Percentiles rank a stretch among this genome's conserved stretches.
phyloP scores from a whole-genome alignment of 2,113 vertebrate genomes.

The Cathartes aura region DNA sequence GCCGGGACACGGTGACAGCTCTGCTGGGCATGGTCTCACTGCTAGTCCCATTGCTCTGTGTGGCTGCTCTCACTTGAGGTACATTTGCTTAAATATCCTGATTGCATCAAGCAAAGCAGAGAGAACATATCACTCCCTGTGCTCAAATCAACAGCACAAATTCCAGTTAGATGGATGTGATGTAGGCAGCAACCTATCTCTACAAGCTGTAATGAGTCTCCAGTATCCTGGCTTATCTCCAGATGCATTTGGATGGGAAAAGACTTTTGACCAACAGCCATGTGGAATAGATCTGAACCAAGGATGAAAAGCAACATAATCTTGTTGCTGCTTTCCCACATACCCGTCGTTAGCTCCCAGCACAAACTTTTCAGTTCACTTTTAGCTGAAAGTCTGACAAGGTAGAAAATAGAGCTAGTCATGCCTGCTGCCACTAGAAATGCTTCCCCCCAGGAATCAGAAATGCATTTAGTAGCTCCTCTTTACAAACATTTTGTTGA shows the following conservation, averaged over 20 bases:
- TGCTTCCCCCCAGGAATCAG: background rate
- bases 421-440: background rate
- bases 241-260: background rate
- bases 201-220: background rate
- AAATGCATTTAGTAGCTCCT: background rate
- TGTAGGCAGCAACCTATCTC: background rate
- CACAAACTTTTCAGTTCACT: background rate
- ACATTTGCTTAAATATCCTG: background rate
- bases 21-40: background rate
- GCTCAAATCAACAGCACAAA: background rate
- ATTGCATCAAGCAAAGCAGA: background rate
- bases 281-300: background rate
- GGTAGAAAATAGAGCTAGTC: background rate
- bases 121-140: background rate
- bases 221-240: background rate
- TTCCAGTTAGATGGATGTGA: background rate
- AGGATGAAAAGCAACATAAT: background rate
- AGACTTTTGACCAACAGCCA: slow-evolving; percentile 13
- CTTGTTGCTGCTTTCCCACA: slow-evolving; percentile 3
- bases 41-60: background rate
- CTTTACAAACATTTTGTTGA: background rate
- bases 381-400: background rate
- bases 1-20: background rate
- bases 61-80: background rate
- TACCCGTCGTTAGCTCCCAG: background rate